Base-by-base conservation (phyloP, 2,888 invertebrate genomes). In the Mechanitis mazaeus region DNA sequence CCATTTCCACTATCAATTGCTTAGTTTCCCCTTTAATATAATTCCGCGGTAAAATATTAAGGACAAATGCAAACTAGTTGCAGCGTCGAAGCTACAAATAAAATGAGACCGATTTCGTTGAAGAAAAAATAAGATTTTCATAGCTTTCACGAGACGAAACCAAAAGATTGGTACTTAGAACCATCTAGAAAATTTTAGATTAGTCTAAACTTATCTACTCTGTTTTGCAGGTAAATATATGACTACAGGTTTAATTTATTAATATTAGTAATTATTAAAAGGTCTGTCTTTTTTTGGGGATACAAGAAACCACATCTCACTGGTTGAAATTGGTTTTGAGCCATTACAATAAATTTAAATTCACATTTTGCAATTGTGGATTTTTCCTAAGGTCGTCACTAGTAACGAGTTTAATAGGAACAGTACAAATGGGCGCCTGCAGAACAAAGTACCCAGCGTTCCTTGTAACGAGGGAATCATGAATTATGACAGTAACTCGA, bases 1-100 rank as follows among this genome's bases (percentile, higher is more conserved):
- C 86, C 85, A 84, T 87, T 88, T 86, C 85, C 84, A 87, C 88
- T 84, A 89, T 88, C 87, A 88, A 87, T 87, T 85, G 88, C 84
- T 87, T 85, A 87, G 85, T 87, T 85, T 86, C 81, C 83, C 81
- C 85, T 85, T 84, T 87, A 85, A 87, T 85, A 83, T 83, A 80
- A 86, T 87, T 85, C 80, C 78, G 77, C 74, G 76, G 76, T 77
- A 79, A 77, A 69, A 70, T 67, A 67, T 64, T 66, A 61, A 61
- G 61, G 61, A 35, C 56, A 59, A 55, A 64, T 64, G 64, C 60
- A 66, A 63, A 66, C 56, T 31, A 50, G 50, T 31, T 50, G 31
- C 50, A 50, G 50, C 31, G 9, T 50, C 31, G 31, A 31, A 11
- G 50, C 31, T 50, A 50, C 9, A 50, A 50, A 50, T 50, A 31